Conservation (phyloP, 1,140 invertebrate species). For the Drosophila bipectinata region DNA sequence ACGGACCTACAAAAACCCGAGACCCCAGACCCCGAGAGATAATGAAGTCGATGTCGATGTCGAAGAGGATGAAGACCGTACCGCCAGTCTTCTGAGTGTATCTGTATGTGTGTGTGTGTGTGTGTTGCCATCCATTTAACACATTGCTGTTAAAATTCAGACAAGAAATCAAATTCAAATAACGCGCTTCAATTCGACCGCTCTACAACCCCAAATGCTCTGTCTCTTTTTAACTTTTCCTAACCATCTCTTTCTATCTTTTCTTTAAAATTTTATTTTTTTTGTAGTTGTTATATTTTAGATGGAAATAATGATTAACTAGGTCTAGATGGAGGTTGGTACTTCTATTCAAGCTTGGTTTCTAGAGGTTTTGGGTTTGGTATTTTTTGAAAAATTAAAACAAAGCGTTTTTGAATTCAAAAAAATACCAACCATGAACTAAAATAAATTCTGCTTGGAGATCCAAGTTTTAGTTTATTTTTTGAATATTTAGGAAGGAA, state of each 20-base stretch:
- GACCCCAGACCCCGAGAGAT: slow-evolving; percentile 3
- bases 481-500: too few species aligned
- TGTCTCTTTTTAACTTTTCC: neutral
- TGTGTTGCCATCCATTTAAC: slow-evolving; percentile 80
- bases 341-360: too few species aligned
- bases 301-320: neutral
- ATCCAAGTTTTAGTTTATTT: too few species aligned
- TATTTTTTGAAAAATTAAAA: too few species aligned
- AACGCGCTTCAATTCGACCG: slow-evolving; percentile 76
- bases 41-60: neutral
- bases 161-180: slow-evolving; percentile 82
- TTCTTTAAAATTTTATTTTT: neutral
- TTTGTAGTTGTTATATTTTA: slow-evolving; percentile 25
- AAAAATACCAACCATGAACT: too few species aligned
- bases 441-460: too few species aligned
- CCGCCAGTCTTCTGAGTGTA: slow-evolving; percentile 33
- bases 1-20: slow-evolving; percentile 9
- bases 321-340: too few species aligned
- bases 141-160: slow-evolving; percentile 80
- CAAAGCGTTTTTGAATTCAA: too few species aligned
- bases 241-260: neutral
- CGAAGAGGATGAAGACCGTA: slow-evolving; percentile 21
- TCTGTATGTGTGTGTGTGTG: neutral
- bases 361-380: too few species aligned
- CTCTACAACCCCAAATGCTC: slow-evolving; percentile 1